Percentiles rank a stretch among this genome's conserved stretches.
phyloP scores from a whole-genome alignment of 2,888 invertebrate genomes.

The Cantharis rustica region DNA sequence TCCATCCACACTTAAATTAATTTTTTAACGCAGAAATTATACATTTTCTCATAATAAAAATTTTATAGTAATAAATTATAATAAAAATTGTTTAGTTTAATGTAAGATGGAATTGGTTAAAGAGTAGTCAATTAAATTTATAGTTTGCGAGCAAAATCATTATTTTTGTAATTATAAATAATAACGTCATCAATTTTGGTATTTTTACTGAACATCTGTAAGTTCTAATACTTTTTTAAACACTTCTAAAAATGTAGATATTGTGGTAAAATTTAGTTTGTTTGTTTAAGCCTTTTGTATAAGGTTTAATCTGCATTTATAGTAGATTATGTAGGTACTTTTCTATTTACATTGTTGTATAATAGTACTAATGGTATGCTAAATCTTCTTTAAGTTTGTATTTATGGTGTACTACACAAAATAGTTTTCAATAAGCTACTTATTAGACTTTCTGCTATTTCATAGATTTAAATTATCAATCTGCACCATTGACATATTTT shows the following conservation, averaged over 20 bases:
- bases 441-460: background rate
- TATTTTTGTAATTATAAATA: no score
- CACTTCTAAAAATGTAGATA: background rate
- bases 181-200: no score
- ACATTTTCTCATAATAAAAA: no score
- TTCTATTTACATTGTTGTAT: background rate
- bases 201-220: no score
- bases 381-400: background rate
- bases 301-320: background rate
- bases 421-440: background rate
- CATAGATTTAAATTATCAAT: background rate
- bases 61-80: no score
- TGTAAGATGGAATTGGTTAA: no score
- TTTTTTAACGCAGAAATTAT: no score
- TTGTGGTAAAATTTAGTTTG: background rate
- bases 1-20: no score
- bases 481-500: background rate
- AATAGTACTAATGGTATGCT: background rate
- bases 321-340: background rate
- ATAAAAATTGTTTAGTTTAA: no score
- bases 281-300: background rate
- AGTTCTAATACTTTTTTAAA: background rate
- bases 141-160: no score
- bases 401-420: background rate
- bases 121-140: no score